Base-by-base conservation (phyloP, 2,797 vertebrate genomes). In the Momotus momota region DNA sequence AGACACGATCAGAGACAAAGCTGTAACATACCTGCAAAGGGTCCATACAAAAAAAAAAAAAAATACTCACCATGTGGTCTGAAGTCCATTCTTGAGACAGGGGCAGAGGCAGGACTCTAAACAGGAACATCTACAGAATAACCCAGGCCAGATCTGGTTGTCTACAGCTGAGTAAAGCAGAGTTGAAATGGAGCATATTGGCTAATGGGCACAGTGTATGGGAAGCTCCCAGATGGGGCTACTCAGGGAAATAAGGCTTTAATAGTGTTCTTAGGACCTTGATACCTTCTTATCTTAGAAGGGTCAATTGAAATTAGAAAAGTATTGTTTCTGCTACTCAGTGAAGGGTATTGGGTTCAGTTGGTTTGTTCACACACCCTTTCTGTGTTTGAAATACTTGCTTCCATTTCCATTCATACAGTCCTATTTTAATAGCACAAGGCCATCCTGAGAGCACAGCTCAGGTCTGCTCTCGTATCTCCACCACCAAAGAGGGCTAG, bases 301-400 rank as follows among this genome's bases (percentile, higher is more conserved):
- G 20, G 5, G 5, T 64, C 20, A 61, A 38, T 20, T 78, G 38
- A 21, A 51, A 60, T 41, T 7, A 38, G 23, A 2, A 18, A 45
- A 27, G 51, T 3, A 17, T 61, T 82, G 2, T 1, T 57, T 81
- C 57, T 81, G 9, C 41, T 78, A 23, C 33, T 40, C 7, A n/a
- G 57, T n/a, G 20, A 31, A 73, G 15, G 9, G 11, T 69, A 5
- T 21, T 16, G 8, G 4, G 2, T 60, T 81, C 2, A 23, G 19
- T 3, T 61, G 40, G 8, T 41, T 88, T 74, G 14, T 27, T 6
- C 10, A 8, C 9, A 7, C 4, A 45, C 1, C 1, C 0, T 0
- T n/a, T 73, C 65, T 78, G 10, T 3, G 2, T 67, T 81, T 83
- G 25, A 60, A 67, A 25, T 12, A 29, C 3, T 25, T 38, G 8